Percentiles rank a stretch among this genome's conserved stretches.
phyloP scores from a whole-genome alignment of 2,113 vertebrate genomes.

The Sander vitreus region DNA sequence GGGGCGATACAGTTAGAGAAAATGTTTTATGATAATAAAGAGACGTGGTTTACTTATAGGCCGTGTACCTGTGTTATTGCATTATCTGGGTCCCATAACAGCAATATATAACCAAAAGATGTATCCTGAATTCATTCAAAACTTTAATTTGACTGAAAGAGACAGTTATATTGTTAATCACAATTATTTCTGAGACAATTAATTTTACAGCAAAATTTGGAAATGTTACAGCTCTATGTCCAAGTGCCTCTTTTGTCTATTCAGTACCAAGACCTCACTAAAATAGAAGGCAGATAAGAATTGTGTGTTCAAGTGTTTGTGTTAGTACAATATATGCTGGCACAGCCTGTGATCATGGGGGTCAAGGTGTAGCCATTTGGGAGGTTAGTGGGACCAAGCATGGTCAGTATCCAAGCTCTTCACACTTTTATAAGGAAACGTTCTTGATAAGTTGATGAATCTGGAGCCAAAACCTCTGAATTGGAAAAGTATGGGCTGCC shows the following conservation, averaged over 20 bases:
- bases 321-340: neutral
- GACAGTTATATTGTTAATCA: no score
- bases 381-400: constrained; percentile 18
- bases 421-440: constrained; percentile 8
- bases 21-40: no score
- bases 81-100: no score
- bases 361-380: constrained; percentile 32
- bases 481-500: constrained; percentile 42
- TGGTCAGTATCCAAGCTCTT: constrained; percentile 2
- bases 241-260: neutral
- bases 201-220: no score
- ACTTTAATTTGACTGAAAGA: no score
- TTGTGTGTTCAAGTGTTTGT: neutral
- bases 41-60: no score
- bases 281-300: neutral
- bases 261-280: neutral
- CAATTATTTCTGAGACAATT: no score
- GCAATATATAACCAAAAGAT: no score
- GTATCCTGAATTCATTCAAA: no score
- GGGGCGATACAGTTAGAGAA: no score
- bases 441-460: constrained; percentile 10
- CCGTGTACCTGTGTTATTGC: no score
- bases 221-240: no score
- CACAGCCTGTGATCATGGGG: constrained; percentile 29
- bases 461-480: constrained; percentile 45